These are phyloP conservation scores for Eudiplozoon nipponicum DNA, from an alignment of 2,888 invertebrate genomes.

Conservation along the genomic window DNA sequence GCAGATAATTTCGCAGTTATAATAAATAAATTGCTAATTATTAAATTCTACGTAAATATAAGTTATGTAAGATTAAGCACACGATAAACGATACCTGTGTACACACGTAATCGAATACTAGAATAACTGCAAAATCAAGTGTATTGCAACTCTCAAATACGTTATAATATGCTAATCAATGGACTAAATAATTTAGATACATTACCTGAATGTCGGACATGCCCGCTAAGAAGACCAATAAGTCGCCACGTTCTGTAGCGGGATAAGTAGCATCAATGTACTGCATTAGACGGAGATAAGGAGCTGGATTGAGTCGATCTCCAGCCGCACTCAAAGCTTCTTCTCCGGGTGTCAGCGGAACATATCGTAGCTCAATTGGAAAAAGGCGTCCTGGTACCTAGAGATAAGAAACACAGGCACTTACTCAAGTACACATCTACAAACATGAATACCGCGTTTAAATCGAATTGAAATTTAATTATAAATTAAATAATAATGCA, in stretches of 20 bases:
- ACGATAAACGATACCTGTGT: too few relatives aligned
- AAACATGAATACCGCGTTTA: too few relatives aligned
- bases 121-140: too few relatives aligned
- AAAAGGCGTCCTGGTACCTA: conserved; percentile 69
- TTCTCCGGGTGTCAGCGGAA: conserved; percentile 26
- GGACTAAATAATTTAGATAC: neutral
- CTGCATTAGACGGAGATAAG: conserved; percentile 62
- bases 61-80: too few relatives aligned
- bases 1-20: too few relatives aligned
- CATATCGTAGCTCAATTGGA: conserved; percentile 57
- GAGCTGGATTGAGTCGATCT: conserved; percentile 54
- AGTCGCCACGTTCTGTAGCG: conserved; percentile 53
- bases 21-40: too few relatives aligned
- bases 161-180: too few relatives aligned
- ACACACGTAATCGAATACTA: too few relatives aligned
- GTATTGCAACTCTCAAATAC: too few relatives aligned
- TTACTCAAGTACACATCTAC: conserved; percentile 9
- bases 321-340: conserved; percentile 34
- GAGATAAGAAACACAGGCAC: conserved; percentile 16
- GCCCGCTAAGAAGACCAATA: conserved; percentile 70
- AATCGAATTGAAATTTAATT: too few relatives aligned
- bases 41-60: too few relatives aligned
- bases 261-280: conserved; percentile 32
- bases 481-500: too few relatives aligned
- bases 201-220: conserved; percentile 44